phyloP scores from a whole-genome alignment of 2,797 vertebrate species.

The Falco peregrinus region DNA sequence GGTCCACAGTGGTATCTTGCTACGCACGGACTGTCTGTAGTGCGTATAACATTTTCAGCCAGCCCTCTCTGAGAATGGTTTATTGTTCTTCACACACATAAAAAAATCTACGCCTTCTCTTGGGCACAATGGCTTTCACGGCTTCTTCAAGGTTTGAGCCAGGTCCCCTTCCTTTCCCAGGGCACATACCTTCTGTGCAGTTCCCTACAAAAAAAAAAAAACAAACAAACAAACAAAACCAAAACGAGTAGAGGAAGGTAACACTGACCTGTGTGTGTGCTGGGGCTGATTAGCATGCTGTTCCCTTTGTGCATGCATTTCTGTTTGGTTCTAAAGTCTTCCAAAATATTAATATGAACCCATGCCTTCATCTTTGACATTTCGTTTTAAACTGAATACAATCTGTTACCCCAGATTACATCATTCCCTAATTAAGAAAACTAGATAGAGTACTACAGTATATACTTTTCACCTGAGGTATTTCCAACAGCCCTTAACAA shows the following conservation, averaged over 20 bases:
- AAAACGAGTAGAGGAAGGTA: background rate
- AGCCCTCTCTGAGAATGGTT: background rate
- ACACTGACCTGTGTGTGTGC: background rate
- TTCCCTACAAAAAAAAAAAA: accelerated
- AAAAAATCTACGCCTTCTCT: background rate
- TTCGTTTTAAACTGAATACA: background rate
- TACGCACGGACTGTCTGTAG: background rate
- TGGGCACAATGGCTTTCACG: background rate
- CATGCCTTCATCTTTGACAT: background rate
- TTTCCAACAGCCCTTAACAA: slow-evolving; percentile 1
- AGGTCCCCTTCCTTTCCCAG: background rate
- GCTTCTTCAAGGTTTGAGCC: background rate
- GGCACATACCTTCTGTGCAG: background rate
- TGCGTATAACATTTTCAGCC: background rate
- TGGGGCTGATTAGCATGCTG: background rate
- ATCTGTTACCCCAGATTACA: background rate
- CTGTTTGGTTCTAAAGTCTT: background rate
- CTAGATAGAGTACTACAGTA: background rate
- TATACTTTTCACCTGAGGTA: background rate
- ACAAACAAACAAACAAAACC: too few species aligned
- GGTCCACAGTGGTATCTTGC: slow-evolving; percentile 6
- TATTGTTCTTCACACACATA: background rate
- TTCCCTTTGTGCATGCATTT: background rate
- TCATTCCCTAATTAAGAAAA: background rate
- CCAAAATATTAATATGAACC: background rate